phyloP scores from a whole-genome alignment of 2,797 vertebrate genomes.

The Sebastes taczanowskii region DNA sequence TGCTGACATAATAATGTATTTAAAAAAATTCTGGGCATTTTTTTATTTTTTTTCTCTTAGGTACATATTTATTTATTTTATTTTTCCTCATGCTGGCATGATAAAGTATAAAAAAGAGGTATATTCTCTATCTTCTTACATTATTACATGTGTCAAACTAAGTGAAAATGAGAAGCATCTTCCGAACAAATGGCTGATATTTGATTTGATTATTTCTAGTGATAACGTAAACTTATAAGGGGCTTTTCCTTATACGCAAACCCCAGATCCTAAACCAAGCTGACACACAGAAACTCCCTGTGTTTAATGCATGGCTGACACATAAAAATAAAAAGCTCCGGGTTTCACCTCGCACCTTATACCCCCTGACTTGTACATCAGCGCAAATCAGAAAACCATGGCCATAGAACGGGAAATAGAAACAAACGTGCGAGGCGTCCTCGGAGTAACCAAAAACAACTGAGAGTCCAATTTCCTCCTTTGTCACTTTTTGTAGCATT shows the following conservation, averaged over 20 bases:
- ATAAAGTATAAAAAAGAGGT: too few relatives aligned
- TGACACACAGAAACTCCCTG: neutral
- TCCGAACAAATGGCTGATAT: neutral
- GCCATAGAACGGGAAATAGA: conserved; percentile 17
- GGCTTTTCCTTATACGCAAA: neutral
- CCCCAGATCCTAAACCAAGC: neutral
- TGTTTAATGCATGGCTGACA: neutral
- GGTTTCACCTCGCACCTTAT: conserved; percentile 14
- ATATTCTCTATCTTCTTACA: neutral
- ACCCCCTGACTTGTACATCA: conserved; percentile 18
- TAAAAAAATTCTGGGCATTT: too few relatives aligned
- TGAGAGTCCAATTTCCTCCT: conserved; percentile 60
- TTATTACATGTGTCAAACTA: neutral
- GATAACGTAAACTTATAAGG: neutral
- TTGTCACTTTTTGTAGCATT: conserved; percentile 59
- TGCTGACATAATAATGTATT: too few relatives aligned
- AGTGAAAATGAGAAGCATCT: neutral
- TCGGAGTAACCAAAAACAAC: conserved; percentile 63
- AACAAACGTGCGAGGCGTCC: conserved; percentile 42
- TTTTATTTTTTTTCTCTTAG: too few relatives aligned
- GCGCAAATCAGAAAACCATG: conserved; percentile 29
- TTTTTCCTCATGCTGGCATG: accelerated
- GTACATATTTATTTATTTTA: too few relatives aligned
- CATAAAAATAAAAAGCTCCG: neutral
- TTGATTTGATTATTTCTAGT: neutral